Conservation (phyloP, 1,140 invertebrate genomes). For the Neelides sp. region DNA sequence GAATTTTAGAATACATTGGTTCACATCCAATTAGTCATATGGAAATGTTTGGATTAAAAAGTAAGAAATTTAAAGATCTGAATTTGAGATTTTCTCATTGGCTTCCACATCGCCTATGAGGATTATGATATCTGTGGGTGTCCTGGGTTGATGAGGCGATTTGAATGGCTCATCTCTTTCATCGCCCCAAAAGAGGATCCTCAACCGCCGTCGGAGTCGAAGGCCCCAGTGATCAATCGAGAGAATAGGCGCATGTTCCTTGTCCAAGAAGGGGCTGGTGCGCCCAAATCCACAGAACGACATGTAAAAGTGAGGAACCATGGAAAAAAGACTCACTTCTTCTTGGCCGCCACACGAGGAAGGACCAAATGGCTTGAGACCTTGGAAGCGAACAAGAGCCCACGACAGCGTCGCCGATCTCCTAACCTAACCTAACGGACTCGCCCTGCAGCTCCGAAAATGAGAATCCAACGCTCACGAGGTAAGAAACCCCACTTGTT, state of each 20-base stretch:
- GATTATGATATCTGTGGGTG: no score
- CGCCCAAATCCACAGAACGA: constrained; percentile 1
- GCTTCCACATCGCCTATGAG: no score
- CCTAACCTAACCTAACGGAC: neutral
- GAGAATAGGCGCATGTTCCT: constrained; percentile 13
- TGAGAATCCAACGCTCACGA: constrained; percentile 8
- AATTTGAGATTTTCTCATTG: no score
- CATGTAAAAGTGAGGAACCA: neutral
- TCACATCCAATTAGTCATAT: no score
- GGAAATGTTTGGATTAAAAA: no score
- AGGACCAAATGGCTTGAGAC: neutral
- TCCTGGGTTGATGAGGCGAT: neutral
- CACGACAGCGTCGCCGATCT: neutral
- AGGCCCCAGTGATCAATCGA: constrained; percentile 9
- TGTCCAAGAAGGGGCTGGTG: constrained; percentile 1
- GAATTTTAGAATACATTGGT: no score
- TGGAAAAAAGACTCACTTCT: neutral
- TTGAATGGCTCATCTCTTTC: neutral
- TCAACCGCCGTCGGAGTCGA: no score
- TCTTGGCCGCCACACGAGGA: neutral
- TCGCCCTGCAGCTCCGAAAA: neutral
- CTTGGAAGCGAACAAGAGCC: neutral
- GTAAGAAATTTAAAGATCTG: no score
- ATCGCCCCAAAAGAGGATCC: no score
- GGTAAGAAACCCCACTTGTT: constrained; percentile 7